Percentiles rank a stretch among this genome's conserved stretches.
phyloP scores from a whole-genome alignment of 2,888 invertebrate species.

The Actias luna region DNA sequence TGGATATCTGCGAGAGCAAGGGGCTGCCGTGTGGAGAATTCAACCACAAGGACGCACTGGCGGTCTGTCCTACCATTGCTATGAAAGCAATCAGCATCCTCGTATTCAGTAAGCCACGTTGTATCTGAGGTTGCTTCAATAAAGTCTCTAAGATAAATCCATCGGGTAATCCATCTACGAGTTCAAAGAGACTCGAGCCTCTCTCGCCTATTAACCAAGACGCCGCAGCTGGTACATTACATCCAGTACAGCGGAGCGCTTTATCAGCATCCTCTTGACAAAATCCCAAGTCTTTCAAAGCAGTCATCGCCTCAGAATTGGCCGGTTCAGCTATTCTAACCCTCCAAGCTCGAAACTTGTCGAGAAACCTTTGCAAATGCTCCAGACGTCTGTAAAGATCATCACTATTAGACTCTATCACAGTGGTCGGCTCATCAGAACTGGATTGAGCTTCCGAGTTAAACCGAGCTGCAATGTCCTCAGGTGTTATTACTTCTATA shows the following conservation, averaged over 20 bases:
- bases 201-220: slow-evolving; percentile 71
- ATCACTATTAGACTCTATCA: slow-evolving; percentile 27
- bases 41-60: slow-evolving; percentile 69
- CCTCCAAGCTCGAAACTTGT: slow-evolving; percentile 69
- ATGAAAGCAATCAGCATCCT: slow-evolving; percentile 74
- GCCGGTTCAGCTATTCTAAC: slow-evolving; percentile 58
- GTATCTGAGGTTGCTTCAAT: slow-evolving; percentile 71
- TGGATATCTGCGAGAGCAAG: slow-evolving; percentile 68
- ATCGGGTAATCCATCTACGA: slow-evolving; percentile 68
- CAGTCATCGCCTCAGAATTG: slow-evolving; percentile 50
- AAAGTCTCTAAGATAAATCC: slow-evolving; percentile 63
- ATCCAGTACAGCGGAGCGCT: slow-evolving; percentile 62
- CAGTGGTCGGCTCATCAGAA: slow-evolving; percentile 26
- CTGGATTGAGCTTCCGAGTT: slow-evolving; percentile 31
- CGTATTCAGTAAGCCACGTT: slow-evolving; percentile 68
- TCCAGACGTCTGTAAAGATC: slow-evolving; percentile 58
- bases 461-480: slow-evolving; percentile 61
- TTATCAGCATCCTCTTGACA: slow-evolving; percentile 55
- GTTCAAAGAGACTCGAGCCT: slow-evolving; percentile 69
- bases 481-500: slow-evolving; percentile 67
- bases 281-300: slow-evolving; percentile 66
- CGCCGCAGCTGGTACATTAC: slow-evolving; percentile 71
- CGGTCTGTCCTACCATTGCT: slow-evolving; percentile 71
- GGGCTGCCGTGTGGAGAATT: slow-evolving; percentile 75
- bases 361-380: slow-evolving; percentile 63